Percentiles rank a stretch among this genome's conserved stretches.
Conservation (phyloP, 2,797 vertebrate genomes). For the Lepilemur ruficaudatus region DNA sequence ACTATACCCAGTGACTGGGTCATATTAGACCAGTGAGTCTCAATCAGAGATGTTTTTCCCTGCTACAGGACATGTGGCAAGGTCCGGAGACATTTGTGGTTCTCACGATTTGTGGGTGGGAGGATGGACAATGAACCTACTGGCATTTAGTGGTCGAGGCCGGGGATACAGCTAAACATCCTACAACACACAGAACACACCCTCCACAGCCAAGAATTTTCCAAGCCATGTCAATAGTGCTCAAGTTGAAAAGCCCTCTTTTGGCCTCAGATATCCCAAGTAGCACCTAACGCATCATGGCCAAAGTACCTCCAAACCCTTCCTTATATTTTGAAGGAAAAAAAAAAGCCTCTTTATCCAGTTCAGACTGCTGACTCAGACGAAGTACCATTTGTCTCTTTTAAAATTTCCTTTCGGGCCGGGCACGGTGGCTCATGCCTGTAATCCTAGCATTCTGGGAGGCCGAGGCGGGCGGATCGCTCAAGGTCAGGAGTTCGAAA, state of each 20-base stretch:
- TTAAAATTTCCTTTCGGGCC: not conserved
- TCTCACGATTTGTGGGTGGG: not conserved
- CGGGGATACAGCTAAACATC: not conserved
- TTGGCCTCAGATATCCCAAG: not conserved
- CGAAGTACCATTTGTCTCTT: not conserved
- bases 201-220: not conserved
- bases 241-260: not conserved
- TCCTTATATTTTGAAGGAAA: not conserved
- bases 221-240: not conserved
- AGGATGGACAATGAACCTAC: no score
- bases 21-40: not conserved
- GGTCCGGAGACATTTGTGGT: not conserved
- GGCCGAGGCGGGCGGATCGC: no score
- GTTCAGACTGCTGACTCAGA: not conserved
- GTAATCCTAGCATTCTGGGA: no score
- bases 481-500: no score
- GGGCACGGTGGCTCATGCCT: no score
- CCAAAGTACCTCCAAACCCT: not conserved
- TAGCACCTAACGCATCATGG: accelerated
- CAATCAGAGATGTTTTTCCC: not conserved
- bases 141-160: not conserved
- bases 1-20: not conserved
- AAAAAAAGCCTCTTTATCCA: not conserved
- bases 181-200: not conserved
- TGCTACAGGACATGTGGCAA: not conserved